Conservation (phyloP, 2,797 vertebrate species). For the Scleropages formosus region DNA sequence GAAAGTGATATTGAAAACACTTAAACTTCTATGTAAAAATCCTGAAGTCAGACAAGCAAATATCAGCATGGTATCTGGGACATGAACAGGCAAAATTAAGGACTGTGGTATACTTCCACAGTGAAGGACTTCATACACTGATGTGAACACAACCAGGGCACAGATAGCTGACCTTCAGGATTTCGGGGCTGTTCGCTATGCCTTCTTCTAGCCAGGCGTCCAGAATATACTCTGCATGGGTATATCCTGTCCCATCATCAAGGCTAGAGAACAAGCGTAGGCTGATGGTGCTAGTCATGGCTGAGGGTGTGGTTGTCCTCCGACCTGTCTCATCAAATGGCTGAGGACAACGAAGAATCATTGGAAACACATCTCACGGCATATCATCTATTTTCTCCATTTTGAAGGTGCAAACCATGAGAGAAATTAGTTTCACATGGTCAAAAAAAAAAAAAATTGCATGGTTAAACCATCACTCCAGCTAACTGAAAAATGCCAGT, state of each 20-base stretch:
- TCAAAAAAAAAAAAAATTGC: too few relatives aligned
- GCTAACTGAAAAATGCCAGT: too few relatives aligned
- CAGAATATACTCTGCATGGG: slow-evolving; percentile 76
- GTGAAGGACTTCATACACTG: background rate
- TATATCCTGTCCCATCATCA: slow-evolving; percentile 86
- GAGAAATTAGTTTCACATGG: too few relatives aligned
- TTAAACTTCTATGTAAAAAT: background rate
- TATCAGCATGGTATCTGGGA: background rate
- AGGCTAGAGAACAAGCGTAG: slow-evolving; percentile 85
- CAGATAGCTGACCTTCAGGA: slow-evolving; percentile 78
- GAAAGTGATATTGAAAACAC: background rate
- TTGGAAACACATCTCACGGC: too few relatives aligned
- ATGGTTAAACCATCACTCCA: too few relatives aligned
- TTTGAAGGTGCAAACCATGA: too few relatives aligned
- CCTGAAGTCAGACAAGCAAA: background rate
- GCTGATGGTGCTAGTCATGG: slow-evolving; percentile 74
- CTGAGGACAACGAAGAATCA: slow-evolving; percentile 54
- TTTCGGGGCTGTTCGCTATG: slow-evolving; percentile 85
- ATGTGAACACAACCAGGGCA: background rate
- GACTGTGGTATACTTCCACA: background rate
- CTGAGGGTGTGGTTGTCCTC: slow-evolving; percentile 69
- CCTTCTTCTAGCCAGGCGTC: slow-evolving; percentile 93
- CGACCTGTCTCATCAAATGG: slow-evolving; percentile 88
- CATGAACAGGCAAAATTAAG: background rate
- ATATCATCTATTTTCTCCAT: too few relatives aligned